These are phyloP conservation scores for Argentina silus DNA, from an alignment of 2,797 vertebrate genomes.

Conservation along the genomic window DNA sequence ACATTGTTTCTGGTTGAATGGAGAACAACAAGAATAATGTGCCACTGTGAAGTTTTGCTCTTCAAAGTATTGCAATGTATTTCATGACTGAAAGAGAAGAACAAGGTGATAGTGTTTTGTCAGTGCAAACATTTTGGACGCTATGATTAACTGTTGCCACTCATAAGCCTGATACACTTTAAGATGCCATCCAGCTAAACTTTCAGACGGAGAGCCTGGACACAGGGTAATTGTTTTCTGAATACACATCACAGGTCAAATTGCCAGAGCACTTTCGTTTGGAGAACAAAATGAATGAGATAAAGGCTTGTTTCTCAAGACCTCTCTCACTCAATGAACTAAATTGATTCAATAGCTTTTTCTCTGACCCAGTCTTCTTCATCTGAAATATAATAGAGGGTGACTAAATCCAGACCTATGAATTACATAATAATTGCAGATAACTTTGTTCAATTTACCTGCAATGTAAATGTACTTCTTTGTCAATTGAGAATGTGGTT, in stretches of 20 bases:
- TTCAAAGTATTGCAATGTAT: not conserved
- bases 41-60: not conserved
- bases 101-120: not conserved
- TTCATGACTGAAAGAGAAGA: not conserved
- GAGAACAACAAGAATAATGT: not conserved
- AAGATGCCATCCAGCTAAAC: slow-evolving; percentile 27
- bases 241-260: slow-evolving; percentile 56
- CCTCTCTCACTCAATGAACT: slow-evolving; percentile 31
- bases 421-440: too few species aligned
- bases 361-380: too few species aligned
- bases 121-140: not conserved
- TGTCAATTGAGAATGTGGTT: too few species aligned
- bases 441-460: too few species aligned
- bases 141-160: not conserved
- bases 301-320: slow-evolving; percentile 53
- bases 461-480: too few species aligned
- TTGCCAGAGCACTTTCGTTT: slow-evolving; percentile 44
- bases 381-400: too few species aligned
- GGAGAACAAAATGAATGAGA: slow-evolving; percentile 49
- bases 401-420: too few species aligned
- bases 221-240: slow-evolving; percentile 55
- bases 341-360: slow-evolving; percentile 3
- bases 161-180: not conserved
- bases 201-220: slow-evolving; percentile 32
- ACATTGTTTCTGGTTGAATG: not conserved